These are phyloP conservation scores for Leptogaster cylindrica DNA, from an alignment of 2,888 invertebrate species.

Conservation along the genomic window DNA sequence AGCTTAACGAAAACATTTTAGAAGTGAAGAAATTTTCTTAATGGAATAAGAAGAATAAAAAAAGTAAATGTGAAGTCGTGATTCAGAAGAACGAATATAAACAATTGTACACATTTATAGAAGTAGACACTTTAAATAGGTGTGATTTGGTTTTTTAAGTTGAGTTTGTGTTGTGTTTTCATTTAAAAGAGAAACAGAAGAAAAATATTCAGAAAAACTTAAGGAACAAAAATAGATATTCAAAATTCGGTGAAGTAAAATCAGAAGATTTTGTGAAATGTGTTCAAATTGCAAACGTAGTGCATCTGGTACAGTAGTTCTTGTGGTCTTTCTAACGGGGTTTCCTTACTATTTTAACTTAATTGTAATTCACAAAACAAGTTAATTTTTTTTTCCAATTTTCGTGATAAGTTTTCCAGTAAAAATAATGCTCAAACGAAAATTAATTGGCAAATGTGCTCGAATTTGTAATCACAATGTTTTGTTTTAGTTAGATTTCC, in stretches of 20 bases:
- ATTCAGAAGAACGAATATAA: not conserved
- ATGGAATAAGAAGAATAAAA: too few relatives aligned
- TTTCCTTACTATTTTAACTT: too few relatives aligned
- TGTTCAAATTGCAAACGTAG: conserved; percentile 13
- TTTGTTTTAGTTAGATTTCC: not conserved
- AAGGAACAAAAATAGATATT: not conserved
- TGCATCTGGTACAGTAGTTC: not conserved
- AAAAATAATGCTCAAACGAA: not conserved
- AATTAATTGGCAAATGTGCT: not conserved
- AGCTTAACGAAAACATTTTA: too few relatives aligned
- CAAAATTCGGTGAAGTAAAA: conserved; percentile 5
- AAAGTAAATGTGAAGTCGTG: too few relatives aligned
- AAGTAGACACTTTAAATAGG: conserved; percentile 20
- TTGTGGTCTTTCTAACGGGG: conserved; percentile 15
- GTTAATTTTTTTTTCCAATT: too few relatives aligned
- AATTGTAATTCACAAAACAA: too few relatives aligned
- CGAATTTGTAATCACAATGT: not conserved
- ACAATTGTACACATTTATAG: conserved; percentile 7
- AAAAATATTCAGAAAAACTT: too few relatives aligned
- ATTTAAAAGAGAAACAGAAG: too few relatives aligned
- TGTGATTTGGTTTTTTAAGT: conserved; percentile 25
- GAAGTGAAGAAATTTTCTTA: too few relatives aligned
- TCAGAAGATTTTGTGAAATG: conserved; percentile 14
- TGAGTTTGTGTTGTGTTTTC: conserved; percentile 17
- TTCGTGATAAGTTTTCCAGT: too few relatives aligned